Evolutionary conservation across 92 coral and sea anemone species (phyloP).

Genomic region (Palythoa grandiflora): DNA sequence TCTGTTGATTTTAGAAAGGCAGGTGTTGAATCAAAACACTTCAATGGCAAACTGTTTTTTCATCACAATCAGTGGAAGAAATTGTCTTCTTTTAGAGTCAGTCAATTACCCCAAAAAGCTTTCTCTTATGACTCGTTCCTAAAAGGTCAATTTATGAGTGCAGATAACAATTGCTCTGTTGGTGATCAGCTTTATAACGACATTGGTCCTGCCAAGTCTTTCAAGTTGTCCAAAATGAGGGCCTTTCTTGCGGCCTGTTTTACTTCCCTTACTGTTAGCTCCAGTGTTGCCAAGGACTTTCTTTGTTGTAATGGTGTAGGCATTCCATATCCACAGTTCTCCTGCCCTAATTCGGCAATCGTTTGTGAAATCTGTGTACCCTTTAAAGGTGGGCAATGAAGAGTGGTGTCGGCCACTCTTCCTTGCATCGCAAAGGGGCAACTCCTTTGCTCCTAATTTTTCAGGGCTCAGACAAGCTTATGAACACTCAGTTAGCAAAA

Average conservation of each 20-base stretch:
- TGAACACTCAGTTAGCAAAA: conserved; percentile 1
- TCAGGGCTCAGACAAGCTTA: not conserved
- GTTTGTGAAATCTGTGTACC: conserved; percentile 29
- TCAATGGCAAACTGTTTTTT: not conserved
- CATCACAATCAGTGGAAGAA: conserved; percentile 7
- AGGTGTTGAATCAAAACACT: not conserved
- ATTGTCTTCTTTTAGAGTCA: not conserved
- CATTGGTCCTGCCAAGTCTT: not conserved
- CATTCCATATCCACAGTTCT: conserved; percentile 13
- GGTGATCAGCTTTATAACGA: not conserved
- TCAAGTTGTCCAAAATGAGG: conserved; percentile 2
- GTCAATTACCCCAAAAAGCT: not conserved
- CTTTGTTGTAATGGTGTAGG: conserved; percentile 17
- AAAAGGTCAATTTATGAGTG: not conserved
- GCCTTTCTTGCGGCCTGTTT: conserved; percentile 30
- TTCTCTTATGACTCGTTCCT: not conserved
- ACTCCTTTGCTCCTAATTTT: conserved; percentile 9
- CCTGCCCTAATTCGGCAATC: conserved; percentile 1
- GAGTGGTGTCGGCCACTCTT: not conserved
- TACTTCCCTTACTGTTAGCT: not conserved
- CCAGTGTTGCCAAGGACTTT: not conserved
- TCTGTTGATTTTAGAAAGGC: not conserved
- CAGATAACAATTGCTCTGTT: not conserved
- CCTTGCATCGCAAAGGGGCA: conserved; percentile 7
- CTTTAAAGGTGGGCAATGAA: conserved; percentile 18